Evolutionary conservation across 1,140 invertebrate genomes (phyloP).

Genomic region (Pogonognathellus flavescens): DNA sequence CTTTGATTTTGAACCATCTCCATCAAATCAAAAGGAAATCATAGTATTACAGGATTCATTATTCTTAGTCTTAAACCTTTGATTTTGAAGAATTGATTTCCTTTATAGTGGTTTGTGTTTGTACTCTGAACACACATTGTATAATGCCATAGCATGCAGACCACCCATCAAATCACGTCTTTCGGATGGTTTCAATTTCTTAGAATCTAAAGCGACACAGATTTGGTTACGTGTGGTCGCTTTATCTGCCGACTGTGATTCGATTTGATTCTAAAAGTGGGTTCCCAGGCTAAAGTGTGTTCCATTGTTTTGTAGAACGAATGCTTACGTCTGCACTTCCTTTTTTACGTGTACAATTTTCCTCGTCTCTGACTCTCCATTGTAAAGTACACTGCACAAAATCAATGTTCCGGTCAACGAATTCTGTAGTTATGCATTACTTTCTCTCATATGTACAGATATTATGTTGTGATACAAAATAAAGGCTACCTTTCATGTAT

Average conservation of each 20-base stretch:
- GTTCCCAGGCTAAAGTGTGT: slow-evolving; percentile 11
- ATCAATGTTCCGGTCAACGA: no score
- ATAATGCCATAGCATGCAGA: neutral
- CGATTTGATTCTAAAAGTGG: slow-evolving; percentile 14
- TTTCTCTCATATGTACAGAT: no score
- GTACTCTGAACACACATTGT: neutral
- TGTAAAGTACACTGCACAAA: no score
- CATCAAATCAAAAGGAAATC: neutral
- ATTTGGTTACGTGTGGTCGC: neutral
- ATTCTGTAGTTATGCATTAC: no score
- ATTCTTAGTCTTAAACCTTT: slow-evolving; percentile 10
- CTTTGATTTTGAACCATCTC: neutral
- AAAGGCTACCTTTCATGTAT: no score
- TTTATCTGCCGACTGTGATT: slow-evolving; percentile 31
- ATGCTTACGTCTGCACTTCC: neutral
- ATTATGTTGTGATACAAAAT: no score
- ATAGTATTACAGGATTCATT: neutral
- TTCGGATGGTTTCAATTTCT: neutral
- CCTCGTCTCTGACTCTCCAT: neutral
- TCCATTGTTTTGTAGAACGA: slow-evolving; percentile 3
- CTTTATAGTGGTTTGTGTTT: neutral
- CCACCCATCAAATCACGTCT: neutral
- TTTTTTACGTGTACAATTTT: slow-evolving; percentile 2
- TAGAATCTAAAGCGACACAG: neutral
- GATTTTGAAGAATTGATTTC: slow-evolving; percentile 7